Evolutionary conservation across 2,888 invertebrate genomes (phyloP), one percentile per base, ranked within the genome.

Genomic region (Mesorhabditis spiculigera): DNA sequence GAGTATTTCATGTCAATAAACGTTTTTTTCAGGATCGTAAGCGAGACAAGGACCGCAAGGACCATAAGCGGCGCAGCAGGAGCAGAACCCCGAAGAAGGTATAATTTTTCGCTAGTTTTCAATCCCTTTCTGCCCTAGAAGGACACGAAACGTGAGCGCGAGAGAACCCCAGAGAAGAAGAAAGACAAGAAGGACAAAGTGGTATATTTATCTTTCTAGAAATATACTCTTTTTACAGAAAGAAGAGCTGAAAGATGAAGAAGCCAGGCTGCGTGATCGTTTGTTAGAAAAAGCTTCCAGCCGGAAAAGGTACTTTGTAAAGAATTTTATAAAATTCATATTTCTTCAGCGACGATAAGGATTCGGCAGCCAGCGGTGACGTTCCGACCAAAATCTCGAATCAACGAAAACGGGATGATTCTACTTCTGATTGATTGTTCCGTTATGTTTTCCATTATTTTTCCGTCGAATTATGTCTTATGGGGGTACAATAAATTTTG

Each of bases 51-150:
- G 65, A 65, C 50, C 42, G 68, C 64, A 62, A 69, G 70, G 63
- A 65, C 69, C 4, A 70, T 68, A 45, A 45, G 68, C 8, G 68
- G 70, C 43, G 75, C n/a, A 68, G 72, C n/a, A 64, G 70, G 6
- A 70, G 72, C 64, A 70, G 76, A 41, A 64, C 70, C 41, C 72
- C 67, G 43, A 66, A 71, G 63, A 71, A 50, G 62, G 65, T 67
- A 43, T 45, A 28, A 61, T n/a, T 65, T 50, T 65, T 5, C 66
- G 70, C 10, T 43, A 43, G 58, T 13, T 13, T 42, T 16, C 8
- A 65, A 43, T 13, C 10, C 10, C 8, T 13, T 13, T 13, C 13
- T 8, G 8, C 10, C 10, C 10, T 68, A 72, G 28, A 50, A 43
- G 10, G 67, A 74, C 4, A 65, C 66, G 45, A 62, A 74, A 10